A percentile compares a stretch with the other conserved stretches of the same genome.
These are phyloP conservation scores for Temnothorax longispinosus DNA, from an alignment of 1,140 invertebrate species.

Conservation along the genomic window DNA sequence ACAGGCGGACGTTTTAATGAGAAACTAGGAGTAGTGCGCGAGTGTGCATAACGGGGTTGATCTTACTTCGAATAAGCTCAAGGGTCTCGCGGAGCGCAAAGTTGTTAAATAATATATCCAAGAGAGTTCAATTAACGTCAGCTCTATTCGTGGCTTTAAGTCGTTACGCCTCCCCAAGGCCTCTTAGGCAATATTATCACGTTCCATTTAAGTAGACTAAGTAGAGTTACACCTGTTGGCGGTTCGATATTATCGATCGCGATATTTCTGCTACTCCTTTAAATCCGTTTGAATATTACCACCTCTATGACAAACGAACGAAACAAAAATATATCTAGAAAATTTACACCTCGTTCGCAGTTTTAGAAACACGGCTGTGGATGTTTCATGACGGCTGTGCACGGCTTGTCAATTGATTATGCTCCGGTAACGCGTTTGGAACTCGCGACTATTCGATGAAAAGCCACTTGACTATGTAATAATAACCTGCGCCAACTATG, in stretches of 20 bases:
- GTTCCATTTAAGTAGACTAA: slow-evolving; percentile 24
- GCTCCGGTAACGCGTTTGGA: slow-evolving; percentile 17
- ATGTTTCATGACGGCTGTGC: background rate
- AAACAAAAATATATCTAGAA: background rate
- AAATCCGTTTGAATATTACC: background rate
- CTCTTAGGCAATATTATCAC: slow-evolving; percentile 49
- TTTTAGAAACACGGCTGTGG: background rate
- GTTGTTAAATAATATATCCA: slow-evolving; percentile 26
- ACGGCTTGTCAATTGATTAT: slow-evolving; percentile 6
- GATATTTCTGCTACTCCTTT: background rate
- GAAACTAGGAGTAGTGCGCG: background rate
- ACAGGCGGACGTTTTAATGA: background rate
- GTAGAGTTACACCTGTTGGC: background rate
- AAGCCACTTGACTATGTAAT: slow-evolving; percentile 46
- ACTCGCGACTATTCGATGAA: slow-evolving; percentile 42
- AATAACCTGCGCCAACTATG: slow-evolving; percentile 56
- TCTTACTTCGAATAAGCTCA: slow-evolving; percentile 32
- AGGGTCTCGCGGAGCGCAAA: slow-evolving; percentile 28
- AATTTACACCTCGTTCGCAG: background rate
- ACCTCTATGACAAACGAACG: background rate
- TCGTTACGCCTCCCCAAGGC: slow-evolving; percentile 18
- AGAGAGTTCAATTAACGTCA: slow-evolving; percentile 59
- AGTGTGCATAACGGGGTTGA: background rate
- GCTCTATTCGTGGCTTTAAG: background rate
- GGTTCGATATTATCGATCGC: slow-evolving; percentile 1